Conservation (phyloP, 2,888 invertebrate species). For the Argyresthia goedartella region DNA sequence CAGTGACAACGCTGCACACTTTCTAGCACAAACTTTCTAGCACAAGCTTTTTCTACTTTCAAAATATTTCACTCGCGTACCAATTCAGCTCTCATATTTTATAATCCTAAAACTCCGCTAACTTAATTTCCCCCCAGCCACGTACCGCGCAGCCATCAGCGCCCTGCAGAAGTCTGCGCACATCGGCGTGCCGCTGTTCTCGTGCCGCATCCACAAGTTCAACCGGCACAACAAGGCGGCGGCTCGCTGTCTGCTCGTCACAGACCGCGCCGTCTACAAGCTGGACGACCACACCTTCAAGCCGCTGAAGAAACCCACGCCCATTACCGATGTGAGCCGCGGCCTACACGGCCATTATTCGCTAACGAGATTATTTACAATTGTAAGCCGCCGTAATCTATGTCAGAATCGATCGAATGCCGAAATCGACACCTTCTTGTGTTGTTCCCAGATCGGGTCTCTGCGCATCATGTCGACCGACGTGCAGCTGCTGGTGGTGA, state of each 20-base stretch:
- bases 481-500: conserved; percentile 90
- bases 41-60: too few relatives aligned
- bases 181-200: conserved; percentile 69
- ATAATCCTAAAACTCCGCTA: neutral
- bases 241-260: conserved; percentile 89
- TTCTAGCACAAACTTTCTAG: too few relatives aligned
- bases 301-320: conserved; percentile 87
- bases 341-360: neutral
- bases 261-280: conserved; percentile 88
- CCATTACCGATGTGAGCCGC: conserved; percentile 75
- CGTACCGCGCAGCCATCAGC: conserved; percentile 35
- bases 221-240: conserved; percentile 81
- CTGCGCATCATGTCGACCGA: conserved; percentile 87
- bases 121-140: conserved; percentile 25
- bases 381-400: too few relatives aligned
- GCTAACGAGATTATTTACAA: too few relatives aligned
- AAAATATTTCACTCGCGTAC: too few relatives aligned
- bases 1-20: too few relatives aligned
- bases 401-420: too few relatives aligned
- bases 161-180: conserved; percentile 40
- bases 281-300: conserved; percentile 89
- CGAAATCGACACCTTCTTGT: too few relatives aligned
- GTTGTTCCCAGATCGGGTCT: conserved; percentile 76
- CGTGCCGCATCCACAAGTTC: conserved; percentile 78
- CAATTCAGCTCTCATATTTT: too few relatives aligned